Conservation (phyloP, 2,797 vertebrate genomes). For the Eulemur rubriventer region DNA sequence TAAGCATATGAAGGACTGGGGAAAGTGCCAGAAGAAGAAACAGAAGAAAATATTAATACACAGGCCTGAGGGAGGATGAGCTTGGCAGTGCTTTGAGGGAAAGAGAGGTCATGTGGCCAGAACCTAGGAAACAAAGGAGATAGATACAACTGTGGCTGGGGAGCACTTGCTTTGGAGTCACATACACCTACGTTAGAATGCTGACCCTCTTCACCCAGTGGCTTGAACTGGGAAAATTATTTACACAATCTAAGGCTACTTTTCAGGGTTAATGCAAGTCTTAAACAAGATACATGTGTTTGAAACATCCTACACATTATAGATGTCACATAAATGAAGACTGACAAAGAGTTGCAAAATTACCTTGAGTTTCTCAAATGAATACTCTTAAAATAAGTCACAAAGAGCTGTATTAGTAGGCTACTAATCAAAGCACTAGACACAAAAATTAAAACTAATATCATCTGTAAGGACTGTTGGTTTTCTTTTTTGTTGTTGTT, state of each 20-base stretch:
- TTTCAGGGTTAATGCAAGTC: not conserved
- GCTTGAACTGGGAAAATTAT: not conserved
- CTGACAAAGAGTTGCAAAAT: not conserved
- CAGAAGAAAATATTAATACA: not conserved
- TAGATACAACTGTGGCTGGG: accelerated
- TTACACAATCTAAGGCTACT: not conserved
- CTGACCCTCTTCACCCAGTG: not conserved
- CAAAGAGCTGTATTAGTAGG: not conserved
- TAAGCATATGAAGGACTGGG: not conserved
- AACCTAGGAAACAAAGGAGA: not conserved
- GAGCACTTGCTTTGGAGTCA: not conserved
- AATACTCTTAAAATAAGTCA: not conserved
- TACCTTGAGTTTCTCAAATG: not conserved
- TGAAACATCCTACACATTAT: not conserved
- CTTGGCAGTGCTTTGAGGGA: no score
- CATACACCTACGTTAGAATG: accelerated
- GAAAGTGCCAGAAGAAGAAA: not conserved
- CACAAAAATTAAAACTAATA: not conserved
- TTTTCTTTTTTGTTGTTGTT: no score
- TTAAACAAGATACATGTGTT: not conserved
- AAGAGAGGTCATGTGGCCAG: not conserved
- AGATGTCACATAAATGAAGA: not conserved
- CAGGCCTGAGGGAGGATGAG: not conserved
- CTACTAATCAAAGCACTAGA: not conserved
- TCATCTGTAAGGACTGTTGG: not conserved